Conservation (phyloP, 2,888 invertebrate species). For the Acronicta psi region DNA sequence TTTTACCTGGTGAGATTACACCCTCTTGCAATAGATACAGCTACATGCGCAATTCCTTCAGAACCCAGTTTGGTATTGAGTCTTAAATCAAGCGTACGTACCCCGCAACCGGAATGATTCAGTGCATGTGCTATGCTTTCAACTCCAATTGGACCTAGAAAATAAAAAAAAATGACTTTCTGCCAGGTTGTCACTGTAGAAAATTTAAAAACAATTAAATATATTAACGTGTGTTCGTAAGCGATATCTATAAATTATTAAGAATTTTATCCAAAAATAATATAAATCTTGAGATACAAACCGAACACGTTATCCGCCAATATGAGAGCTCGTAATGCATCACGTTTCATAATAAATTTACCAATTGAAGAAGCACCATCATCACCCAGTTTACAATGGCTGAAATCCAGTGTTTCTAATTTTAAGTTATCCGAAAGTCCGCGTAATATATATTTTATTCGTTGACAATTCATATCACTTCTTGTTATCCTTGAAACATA, state of each 20-base stretch:
- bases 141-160: slow-evolving; percentile 77
- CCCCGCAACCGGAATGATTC: slow-evolving; percentile 77
- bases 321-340: slow-evolving; percentile 80
- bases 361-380: slow-evolving; percentile 90
- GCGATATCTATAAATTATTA: no score
- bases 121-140: slow-evolving; percentile 81
- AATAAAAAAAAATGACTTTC: neutral
- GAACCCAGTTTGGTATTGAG: slow-evolving; percentile 82
- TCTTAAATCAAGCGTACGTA: slow-evolving; percentile 80
- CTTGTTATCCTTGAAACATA: slow-evolving; percentile 75
- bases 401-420: slow-evolving; percentile 90
- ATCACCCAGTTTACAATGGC: slow-evolving; percentile 90
- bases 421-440: slow-evolving; percentile 77
- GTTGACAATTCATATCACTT: slow-evolving; percentile 83
- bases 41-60: slow-evolving; percentile 81
- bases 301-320: slow-evolving; percentile 89
- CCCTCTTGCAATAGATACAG: slow-evolving; percentile 84
- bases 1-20: slow-evolving; percentile 82
- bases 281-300: slow-evolving; percentile 28
- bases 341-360: slow-evolving; percentile 86
- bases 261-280: no score
- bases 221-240: no score
- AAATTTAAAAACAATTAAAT: no score
- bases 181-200: neutral
- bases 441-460: slow-evolving; percentile 80